Conservation (phyloP, 2,113 vertebrate genomes). For the Callaeas wilsoni region DNA sequence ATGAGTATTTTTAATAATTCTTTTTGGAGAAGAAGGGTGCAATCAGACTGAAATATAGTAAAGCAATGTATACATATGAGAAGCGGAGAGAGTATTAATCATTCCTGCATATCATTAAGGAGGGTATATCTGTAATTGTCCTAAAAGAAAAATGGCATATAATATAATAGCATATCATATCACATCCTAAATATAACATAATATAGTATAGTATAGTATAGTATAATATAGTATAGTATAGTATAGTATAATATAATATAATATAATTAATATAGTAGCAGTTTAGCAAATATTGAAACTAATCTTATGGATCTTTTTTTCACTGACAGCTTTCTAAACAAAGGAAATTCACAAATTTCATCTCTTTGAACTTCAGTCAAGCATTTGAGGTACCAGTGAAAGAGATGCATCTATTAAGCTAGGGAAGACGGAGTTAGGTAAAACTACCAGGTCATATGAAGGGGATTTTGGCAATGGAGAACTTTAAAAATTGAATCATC, state of each 20-base stretch:
- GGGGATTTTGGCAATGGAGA: background rate
- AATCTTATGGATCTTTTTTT: background rate
- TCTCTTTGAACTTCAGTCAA: background rate
- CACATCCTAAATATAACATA: no score
- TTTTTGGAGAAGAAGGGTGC: background rate
- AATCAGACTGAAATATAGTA: background rate
- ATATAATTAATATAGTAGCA: background rate
- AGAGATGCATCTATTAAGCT: background rate
- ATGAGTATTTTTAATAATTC: background rate
- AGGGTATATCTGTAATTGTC: background rate
- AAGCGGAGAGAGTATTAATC: background rate
- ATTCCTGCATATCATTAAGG: background rate
- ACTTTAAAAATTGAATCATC: background rate
- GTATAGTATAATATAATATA: background rate
- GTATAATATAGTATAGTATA: background rate
- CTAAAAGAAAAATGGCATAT: background rate
- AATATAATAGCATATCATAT: background rate
- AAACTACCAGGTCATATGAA: background rate
- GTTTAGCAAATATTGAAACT: background rate
- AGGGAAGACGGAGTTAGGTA: background rate
- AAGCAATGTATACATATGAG: background rate
- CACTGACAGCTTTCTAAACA: background rate
- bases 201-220: background rate
- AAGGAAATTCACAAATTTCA: background rate
- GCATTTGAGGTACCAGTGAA: background rate